These are phyloP conservation scores for Eublepharis macularius DNA, from an alignment of 2,113 vertebrate species.

Conservation along the genomic window DNA sequence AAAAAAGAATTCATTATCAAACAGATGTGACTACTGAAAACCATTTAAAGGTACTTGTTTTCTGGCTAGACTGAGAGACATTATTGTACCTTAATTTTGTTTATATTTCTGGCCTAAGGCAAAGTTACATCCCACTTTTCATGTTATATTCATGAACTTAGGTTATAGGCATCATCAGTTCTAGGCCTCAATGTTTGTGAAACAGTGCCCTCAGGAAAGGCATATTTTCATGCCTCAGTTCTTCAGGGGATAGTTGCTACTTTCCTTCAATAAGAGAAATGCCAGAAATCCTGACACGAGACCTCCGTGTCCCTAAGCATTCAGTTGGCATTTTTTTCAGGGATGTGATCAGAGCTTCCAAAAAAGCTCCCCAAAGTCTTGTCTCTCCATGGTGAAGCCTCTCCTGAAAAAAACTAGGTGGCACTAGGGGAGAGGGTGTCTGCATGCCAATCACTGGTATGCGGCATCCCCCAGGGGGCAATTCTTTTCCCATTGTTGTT, in stretches of 20 bases:
- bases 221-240: slow-evolving; percentile 10
- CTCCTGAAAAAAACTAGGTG: no score
- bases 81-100: neutral
- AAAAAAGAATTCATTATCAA: neutral
- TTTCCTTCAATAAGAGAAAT: neutral
- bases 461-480: no score
- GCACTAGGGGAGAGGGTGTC: no score
- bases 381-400: no score
- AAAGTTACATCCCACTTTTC: neutral
- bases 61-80: neutral
- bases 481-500: no score
- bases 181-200: neutral
- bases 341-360: no score
- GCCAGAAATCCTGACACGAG: slow-evolving; percentile 17
- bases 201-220: neutral
- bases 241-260: neutral
- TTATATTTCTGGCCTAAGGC: neutral
- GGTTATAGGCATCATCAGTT: neutral
- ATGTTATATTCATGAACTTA: neutral
- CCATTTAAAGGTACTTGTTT: neutral
- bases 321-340: neutral
- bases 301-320: neutral
- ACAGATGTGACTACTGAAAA: neutral
- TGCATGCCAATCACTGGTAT: no score
- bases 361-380: no score